phyloP scores from a whole-genome alignment of 2,113 vertebrate genomes.

The Aplodontia rufa region DNA sequence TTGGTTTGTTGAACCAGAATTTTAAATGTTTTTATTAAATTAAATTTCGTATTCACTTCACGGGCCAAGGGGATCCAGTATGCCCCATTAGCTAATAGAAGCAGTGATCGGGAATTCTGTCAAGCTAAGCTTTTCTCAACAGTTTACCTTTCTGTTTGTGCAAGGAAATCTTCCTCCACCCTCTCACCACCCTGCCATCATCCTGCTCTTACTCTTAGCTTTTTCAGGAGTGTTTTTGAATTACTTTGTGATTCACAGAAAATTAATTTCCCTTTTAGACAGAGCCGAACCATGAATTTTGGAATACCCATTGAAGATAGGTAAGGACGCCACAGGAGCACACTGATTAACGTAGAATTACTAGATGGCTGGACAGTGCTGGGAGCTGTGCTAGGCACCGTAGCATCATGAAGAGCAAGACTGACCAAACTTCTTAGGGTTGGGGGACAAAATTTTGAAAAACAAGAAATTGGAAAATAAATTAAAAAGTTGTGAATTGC shows the following conservation, averaged over 20 bases:
- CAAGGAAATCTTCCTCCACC: background rate
- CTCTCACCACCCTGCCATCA: background rate
- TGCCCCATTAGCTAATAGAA: background rate
- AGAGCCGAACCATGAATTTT: background rate
- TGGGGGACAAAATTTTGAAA: background rate
- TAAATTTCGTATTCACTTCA: background rate
- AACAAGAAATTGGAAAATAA: background rate
- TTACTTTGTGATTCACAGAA: conserved; percentile 1
- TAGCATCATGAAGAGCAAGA: background rate
- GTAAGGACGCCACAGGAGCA: background rate
- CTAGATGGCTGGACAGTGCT: background rate
- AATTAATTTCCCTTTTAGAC: background rate
- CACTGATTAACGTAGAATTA: background rate
- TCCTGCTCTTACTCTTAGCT: background rate
- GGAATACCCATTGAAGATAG: background rate
- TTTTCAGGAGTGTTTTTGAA: background rate
- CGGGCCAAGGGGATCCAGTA: background rate
- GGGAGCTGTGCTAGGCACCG: too few relatives aligned
- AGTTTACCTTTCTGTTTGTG: background rate
- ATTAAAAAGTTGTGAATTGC: background rate
- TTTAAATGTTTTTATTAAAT: background rate
- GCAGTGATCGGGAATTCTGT: background rate
- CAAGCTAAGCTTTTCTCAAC: background rate
- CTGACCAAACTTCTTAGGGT: background rate
- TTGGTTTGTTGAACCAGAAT: background rate